Evolutionary conservation across 1,140 invertebrate species (phyloP).

Genomic region (Drosophila bocki): DNA sequence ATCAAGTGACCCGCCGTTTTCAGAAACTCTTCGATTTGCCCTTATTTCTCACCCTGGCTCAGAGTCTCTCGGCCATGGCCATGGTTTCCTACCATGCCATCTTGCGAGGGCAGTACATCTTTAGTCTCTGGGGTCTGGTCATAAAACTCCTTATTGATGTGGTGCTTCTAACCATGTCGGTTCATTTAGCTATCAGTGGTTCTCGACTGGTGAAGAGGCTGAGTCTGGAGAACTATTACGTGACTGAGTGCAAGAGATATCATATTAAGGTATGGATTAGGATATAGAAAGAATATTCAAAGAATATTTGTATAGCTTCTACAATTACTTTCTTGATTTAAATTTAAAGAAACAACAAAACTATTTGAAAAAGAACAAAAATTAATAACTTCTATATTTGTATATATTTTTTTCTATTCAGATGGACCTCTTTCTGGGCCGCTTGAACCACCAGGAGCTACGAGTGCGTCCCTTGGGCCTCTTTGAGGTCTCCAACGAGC

Average conservation of each 20-base stretch:
- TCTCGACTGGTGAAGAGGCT: conserved; percentile 42
- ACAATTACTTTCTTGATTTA: no score
- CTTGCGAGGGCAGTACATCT: background rate
- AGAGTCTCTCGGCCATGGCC: conserved; percentile 33
- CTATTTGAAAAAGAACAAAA: no score
- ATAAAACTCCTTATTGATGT: conserved; percentile 48
- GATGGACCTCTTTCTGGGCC: conserved; percentile 61
- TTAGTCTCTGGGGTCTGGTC: conserved; percentile 21
- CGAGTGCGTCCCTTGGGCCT: conserved; percentile 59
- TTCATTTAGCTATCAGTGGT: conserved; percentile 37
- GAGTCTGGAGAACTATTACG: conserved; percentile 57
- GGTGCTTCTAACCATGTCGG: conserved; percentile 51
- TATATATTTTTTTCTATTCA: background rate
- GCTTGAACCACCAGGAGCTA: conserved; percentile 50
- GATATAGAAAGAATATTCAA: no score
- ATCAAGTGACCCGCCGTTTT: conserved; percentile 26
- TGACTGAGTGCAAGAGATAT: conserved; percentile 31
- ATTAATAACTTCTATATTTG: no score
- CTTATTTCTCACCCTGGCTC: conserved; percentile 33
- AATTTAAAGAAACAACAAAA: no score
- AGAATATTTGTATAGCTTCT: no score
- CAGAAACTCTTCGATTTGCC: conserved; percentile 54
- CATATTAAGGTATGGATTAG: conserved; percentile 36
- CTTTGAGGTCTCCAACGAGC: conserved; percentile 69
- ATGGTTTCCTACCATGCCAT: conserved; percentile 40